Conservation (phyloP, 2,888 invertebrate species). For the Brenthis ino region DNA sequence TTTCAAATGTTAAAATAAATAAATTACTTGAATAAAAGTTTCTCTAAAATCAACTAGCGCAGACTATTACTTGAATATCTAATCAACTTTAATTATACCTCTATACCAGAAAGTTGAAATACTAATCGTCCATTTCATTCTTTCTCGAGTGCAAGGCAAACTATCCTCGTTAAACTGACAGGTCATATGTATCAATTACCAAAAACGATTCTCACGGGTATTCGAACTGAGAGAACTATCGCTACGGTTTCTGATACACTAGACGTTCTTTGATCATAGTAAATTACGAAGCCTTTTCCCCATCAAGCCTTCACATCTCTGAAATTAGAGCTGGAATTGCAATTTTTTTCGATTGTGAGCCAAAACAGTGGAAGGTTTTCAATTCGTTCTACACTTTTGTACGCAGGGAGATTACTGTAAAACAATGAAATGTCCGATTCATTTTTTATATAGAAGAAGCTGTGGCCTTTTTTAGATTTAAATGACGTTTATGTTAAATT, state of each 20-base stretch:
- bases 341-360: conserved; percentile 1
- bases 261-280: conserved; percentile 15
- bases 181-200: conserved; percentile 68
- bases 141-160: conserved; percentile 48
- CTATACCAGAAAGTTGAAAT: conserved; percentile 7
- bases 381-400: conserved; percentile 4
- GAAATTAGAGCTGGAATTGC: conserved; percentile 8
- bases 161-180: conserved; percentile 51
- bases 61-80: conserved; percentile 7
- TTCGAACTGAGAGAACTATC: conserved; percentile 21
- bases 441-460: conserved; percentile 14
- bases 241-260: conserved; percentile 12
- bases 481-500: neutral
- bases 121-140: conserved; percentile 42
- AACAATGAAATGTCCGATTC: conserved; percentile 16
- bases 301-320: conserved; percentile 1
- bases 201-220: conserved; percentile 58
- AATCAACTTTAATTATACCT: conserved; percentile 14
- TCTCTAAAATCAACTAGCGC: neutral
- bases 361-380: neutral
- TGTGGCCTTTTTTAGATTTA: conserved; percentile 11
- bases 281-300: conserved; percentile 12
- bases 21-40: too few relatives aligned
- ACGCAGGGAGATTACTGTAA: conserved; percentile 5
- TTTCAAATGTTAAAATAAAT: too few relatives aligned